Conservation (phyloP, 2,888 invertebrate species). For the Suillia variegata region DNA sequence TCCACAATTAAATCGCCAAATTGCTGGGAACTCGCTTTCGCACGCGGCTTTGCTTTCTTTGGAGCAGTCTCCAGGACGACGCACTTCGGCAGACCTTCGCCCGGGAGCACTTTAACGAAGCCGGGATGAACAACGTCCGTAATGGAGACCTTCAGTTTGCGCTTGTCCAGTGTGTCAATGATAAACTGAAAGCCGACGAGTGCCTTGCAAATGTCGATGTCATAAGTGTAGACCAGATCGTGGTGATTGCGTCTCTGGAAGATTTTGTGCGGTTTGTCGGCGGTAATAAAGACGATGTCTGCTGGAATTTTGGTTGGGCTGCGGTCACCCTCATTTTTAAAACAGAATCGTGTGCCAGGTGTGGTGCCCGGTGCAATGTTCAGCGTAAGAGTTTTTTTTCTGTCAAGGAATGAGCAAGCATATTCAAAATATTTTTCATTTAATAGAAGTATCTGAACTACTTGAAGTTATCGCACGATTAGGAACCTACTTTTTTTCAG, state of each 20-base stretch:
- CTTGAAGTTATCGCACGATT: neutral
- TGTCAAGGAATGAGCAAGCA: slow-evolving; percentile 25
- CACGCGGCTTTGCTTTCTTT: neutral
- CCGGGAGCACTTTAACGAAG: slow-evolving; percentile 71
- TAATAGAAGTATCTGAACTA: neutral
- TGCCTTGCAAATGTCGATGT: slow-evolving; percentile 72
- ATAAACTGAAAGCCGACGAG: slow-evolving; percentile 72
- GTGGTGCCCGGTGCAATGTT: slow-evolving; percentile 77
- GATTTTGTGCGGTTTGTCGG: slow-evolving; percentile 72
- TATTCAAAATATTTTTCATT: neutral
- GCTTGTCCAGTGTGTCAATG: slow-evolving; percentile 73
- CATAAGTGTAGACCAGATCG: slow-evolving; percentile 69
- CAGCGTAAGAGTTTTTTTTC: slow-evolving; percentile 76
- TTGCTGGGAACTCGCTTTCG: slow-evolving; percentile 58
- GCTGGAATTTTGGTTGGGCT: slow-evolving; percentile 71
- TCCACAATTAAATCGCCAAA: slow-evolving; percentile 72
- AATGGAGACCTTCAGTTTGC: slow-evolving; percentile 71
- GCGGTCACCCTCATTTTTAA: slow-evolving; percentile 81
- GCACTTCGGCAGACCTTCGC: slow-evolving; percentile 76
- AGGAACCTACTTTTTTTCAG: slow-evolving; percentile 63
- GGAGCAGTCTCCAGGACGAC: slow-evolving; percentile 48
- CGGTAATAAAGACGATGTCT: slow-evolving; percentile 76
- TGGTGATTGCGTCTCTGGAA: slow-evolving; percentile 70
- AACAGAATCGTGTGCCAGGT: slow-evolving; percentile 73
- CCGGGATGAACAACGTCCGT: slow-evolving; percentile 74